Conservation (phyloP, 2,113 vertebrate species). For the Piprites chloris region DNA sequence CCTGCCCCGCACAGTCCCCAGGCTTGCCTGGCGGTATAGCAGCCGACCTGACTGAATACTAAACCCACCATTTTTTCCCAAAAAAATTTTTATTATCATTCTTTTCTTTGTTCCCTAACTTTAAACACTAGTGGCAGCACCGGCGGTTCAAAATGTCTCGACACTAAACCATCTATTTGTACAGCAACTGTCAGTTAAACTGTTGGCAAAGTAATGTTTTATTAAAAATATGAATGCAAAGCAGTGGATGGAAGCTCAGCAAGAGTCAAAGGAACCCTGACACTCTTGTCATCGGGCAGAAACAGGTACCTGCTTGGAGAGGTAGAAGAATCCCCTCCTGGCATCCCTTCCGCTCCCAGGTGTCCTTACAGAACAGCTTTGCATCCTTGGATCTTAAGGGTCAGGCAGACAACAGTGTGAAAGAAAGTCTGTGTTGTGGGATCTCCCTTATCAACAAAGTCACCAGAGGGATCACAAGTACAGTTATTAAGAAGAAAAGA, state of each 20-base stretch:
- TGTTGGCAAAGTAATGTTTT: neutral
- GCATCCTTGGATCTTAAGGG: neutral
- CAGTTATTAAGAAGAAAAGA: neutral
- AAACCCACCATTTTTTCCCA: too few relatives aligned
- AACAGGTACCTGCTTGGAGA: neutral
- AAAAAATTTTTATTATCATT: neutral
- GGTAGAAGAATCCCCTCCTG: neutral
- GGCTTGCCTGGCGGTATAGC: neutral
- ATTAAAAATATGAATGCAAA: neutral
- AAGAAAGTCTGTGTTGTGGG: neutral
- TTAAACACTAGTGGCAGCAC: neutral
- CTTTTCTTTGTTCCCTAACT: neutral
- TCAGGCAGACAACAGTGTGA: neutral
- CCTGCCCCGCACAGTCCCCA: neutral
- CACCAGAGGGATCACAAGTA: neutral
- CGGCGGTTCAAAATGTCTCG: rapidly evolving
- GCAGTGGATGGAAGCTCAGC: neutral
- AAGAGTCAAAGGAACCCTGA: too few relatives aligned
- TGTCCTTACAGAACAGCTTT: neutral
- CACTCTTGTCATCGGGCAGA: neutral
- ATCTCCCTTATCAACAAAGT: too few relatives aligned
- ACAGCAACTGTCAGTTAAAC: neutral
- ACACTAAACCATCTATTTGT: neutral
- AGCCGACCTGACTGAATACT: neutral
- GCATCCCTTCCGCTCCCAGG: neutral